Conservation (phyloP, 2,113 vertebrate genomes). For the Clarias batrachus region DNA sequence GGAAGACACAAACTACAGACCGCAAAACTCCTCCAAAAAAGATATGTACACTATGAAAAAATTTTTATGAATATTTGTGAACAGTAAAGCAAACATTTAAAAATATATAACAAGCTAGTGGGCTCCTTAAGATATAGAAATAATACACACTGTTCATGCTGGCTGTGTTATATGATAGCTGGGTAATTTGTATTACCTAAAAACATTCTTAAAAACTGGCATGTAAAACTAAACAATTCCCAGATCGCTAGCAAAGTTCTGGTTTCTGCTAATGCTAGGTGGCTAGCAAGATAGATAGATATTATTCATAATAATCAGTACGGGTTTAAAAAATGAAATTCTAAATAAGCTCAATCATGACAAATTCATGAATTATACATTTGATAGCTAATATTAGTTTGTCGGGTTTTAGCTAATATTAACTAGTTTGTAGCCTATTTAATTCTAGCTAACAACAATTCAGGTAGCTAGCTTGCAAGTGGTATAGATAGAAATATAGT, state of each 20-base stretch:
- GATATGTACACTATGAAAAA: too few species aligned
- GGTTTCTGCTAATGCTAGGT: not conserved
- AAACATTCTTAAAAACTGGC: not conserved
- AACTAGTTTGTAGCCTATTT: not conserved
- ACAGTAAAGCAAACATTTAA: too few species aligned
- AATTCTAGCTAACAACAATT: not conserved
- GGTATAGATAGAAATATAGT: not conserved
- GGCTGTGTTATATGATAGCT: not conserved
- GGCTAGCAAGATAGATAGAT: not conserved
- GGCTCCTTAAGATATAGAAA: not conserved
- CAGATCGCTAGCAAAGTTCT: too few species aligned
- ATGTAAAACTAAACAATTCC: not conserved
- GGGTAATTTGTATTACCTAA: not conserved
- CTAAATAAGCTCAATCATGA: not conserved
- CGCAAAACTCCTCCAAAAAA: too few species aligned
- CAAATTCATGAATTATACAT: not conserved
- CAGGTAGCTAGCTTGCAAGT: not conserved
- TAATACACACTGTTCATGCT: not conserved
- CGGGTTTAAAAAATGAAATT: not conserved
- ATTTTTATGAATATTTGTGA: too few species aligned
- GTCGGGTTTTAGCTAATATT: not conserved
- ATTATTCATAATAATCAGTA: not conserved
- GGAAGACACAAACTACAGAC: too few species aligned
- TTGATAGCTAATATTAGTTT: not conserved
- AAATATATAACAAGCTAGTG: not conserved